These are phyloP conservation scores for Heterochromis multidens DNA, from an alignment of 2,113 vertebrate genomes.

Conservation along the genomic window DNA sequence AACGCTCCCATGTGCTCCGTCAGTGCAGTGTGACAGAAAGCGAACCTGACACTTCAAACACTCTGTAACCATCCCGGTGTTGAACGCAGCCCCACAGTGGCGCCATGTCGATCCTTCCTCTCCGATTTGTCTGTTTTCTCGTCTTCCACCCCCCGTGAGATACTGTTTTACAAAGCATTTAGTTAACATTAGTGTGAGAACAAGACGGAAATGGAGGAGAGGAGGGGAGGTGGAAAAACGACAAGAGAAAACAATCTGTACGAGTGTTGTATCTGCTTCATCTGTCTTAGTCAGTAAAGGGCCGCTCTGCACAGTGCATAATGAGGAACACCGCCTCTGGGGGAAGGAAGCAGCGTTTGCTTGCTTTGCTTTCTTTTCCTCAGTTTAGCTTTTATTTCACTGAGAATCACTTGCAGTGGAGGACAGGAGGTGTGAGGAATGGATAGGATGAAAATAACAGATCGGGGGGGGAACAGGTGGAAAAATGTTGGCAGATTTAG, in stretches of 20 bases:
- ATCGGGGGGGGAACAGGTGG: neutral
- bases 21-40: conserved; percentile 11
- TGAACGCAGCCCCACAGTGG: conserved; percentile 21
- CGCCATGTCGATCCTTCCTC: conserved; percentile 12
- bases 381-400: conserved; percentile 15
- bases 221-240: neutral
- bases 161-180: conserved; percentile 59
- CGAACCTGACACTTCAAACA: conserved; percentile 54
- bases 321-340: conserved; percentile 37
- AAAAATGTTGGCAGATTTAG: neutral
- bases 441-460: neutral
- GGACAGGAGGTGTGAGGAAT: neutral
- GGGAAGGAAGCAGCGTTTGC: conserved; percentile 26
- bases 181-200: conserved; percentile 55
- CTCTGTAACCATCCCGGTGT: conserved; percentile 8
- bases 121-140: conserved; percentile 44
- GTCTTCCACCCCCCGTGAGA: conserved; percentile 36
- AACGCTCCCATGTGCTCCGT: conserved; percentile 7
- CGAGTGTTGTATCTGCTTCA: conserved; percentile 53
- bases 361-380: conserved; percentile 13
- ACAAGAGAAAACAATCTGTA: conserved; percentile 63
- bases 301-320: conserved; percentile 32
- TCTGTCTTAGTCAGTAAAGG: conserved; percentile 52
- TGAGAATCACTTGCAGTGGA: neutral
- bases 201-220: conserved; percentile 16